Evolutionary conservation across 2,888 invertebrate genomes (phyloP).

Genomic region (Tenthredo distinguenda): DNA sequence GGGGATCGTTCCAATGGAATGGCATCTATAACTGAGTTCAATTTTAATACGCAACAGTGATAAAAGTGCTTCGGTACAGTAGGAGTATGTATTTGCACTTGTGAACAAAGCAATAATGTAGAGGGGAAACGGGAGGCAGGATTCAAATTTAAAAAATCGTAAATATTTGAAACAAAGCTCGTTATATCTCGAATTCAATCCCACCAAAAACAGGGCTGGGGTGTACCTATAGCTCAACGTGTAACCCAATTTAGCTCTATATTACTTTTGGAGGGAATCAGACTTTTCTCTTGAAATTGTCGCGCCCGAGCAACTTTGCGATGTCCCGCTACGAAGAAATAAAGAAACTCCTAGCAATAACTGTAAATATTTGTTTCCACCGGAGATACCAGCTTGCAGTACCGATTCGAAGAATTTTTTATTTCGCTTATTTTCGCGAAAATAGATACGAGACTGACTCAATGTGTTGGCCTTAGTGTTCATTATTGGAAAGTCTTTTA

Average conservation of each 20-base stretch:
- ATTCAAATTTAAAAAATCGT: conserved; percentile 36
- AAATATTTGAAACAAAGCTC: conserved; percentile 46
- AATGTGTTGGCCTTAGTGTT: background rate
- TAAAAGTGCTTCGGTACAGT: background rate
- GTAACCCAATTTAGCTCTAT: conserved; percentile 43
- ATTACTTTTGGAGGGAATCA: conserved; percentile 37
- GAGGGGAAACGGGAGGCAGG: background rate
- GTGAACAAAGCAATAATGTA: conserved; percentile 38
- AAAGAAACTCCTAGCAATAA: background rate
- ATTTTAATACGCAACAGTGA: conserved; percentile 16
- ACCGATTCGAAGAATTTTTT: background rate
- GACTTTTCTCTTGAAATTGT: conserved; percentile 37
- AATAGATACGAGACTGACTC: background rate
- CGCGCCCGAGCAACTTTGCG: background rate
- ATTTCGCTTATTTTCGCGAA: background rate
- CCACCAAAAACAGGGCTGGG: background rate
- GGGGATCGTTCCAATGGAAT: conserved; percentile 1
- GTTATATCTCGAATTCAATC: conserved; percentile 42
- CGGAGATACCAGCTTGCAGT: background rate
- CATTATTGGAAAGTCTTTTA: background rate
- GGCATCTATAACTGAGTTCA: conserved; percentile 22
- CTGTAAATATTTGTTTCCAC: conserved; percentile 20
- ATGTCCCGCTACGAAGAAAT: conserved; percentile 15
- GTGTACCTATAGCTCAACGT: conserved; percentile 20
- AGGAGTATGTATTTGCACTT: conserved; percentile 9